Evolutionary conservation across 1,140 invertebrate genomes (phyloP).

Genomic region (Anoplophora glabripennis): DNA sequence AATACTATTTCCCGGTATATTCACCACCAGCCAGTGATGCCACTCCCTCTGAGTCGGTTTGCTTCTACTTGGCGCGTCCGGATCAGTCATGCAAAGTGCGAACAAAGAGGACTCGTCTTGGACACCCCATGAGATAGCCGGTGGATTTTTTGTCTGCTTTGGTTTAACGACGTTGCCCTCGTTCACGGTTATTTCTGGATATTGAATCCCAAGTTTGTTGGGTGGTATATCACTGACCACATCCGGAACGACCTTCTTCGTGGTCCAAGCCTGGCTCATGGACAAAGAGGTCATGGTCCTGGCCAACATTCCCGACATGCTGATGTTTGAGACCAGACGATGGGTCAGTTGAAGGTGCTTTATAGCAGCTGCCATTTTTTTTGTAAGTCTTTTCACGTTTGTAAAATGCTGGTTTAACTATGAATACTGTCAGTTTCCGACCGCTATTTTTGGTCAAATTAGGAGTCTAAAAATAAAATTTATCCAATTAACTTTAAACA

Average conservation of each 20-base stretch:
- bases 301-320: not conserved
- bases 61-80: slow-evolving; percentile 81
- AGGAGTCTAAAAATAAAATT: no score
- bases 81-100: slow-evolving; percentile 75
- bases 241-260: slow-evolving; percentile 2
- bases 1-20: slow-evolving; percentile 78
- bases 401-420: no score
- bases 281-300: not conserved
- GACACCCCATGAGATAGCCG: no score
- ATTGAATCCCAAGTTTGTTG: not conserved
- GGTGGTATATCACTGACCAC: not conserved
- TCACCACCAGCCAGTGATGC: slow-evolving; percentile 90
- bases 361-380: no score
- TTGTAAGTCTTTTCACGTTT: no score
- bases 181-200: not conserved
- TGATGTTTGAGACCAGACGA: no score
- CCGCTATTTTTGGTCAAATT: no score
- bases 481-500: no score
- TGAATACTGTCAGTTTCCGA: no score
- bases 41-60: slow-evolving; percentile 79
- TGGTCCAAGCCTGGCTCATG: not conserved
- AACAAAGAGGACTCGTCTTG: slow-evolving; percentile 54
- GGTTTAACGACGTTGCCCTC: not conserved
- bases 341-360: no score
- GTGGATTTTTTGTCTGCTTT: no score